Conservation (phyloP, 2,888 invertebrate genomes). For the Lysandra bellargus region DNA sequence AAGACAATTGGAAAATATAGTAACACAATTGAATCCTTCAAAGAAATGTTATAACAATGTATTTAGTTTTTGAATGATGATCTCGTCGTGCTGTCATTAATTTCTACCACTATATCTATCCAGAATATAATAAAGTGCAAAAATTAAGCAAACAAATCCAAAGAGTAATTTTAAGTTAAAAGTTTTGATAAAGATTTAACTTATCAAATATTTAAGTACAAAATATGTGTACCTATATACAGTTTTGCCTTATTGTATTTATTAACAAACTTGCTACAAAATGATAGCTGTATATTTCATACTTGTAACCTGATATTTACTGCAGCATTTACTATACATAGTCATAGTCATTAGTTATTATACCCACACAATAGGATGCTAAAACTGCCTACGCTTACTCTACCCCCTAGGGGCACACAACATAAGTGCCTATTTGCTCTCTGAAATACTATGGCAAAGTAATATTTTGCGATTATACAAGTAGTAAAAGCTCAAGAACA, state of each 20-base stretch:
- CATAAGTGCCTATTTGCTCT: neutral
- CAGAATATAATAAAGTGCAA: no score
- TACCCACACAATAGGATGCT: slow-evolving; percentile 5
- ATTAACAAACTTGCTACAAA: neutral
- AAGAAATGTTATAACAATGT: no score
- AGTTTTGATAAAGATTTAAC: no score
- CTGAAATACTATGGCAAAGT: slow-evolving; percentile 2
- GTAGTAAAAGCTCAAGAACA: neutral
- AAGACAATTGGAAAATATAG: neutral
- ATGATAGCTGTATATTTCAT: neutral
- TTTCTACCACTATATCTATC: no score
- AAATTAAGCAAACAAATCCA: no score
- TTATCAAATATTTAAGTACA: neutral
- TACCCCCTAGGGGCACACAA: slow-evolving; percentile 1
- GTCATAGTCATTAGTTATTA: neutral
- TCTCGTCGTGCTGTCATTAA: no score
- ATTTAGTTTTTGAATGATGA: no score
- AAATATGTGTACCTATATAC: no score
- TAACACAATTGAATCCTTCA: neutral
- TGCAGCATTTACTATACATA: neutral
- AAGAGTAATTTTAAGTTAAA: no score
- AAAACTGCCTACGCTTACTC: slow-evolving; percentile 16
- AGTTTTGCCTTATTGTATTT: neutral
- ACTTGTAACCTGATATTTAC: neutral
- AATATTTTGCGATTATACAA: neutral